These are phyloP conservation scores for Patella vulgata DNA, from an alignment of 1,140 invertebrate species.

Conservation along the genomic window DNA sequence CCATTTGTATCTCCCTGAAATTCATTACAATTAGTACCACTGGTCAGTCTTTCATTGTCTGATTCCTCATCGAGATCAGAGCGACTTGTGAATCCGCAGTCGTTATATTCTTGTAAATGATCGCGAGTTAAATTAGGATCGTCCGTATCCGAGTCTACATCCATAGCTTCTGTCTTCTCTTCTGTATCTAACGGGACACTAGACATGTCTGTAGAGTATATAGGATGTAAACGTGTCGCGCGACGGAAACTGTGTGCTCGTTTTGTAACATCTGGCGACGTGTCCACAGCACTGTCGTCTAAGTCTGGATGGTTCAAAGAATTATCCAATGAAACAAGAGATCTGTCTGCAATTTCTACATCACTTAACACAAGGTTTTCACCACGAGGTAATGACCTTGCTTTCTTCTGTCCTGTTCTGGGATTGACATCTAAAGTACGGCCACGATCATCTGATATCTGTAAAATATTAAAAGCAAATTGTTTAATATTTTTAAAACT, in stretches of 20 bases:
- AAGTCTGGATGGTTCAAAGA: background rate
- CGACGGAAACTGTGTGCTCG: conserved; percentile 42
- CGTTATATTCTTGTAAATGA: conserved; percentile 11
- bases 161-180: background rate
- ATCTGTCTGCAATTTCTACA: background rate
- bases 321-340: conserved; percentile 18
- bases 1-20: no score
- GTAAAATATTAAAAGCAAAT: no score
- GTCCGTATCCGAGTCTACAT: conserved; percentile 6
- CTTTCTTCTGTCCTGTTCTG: background rate
- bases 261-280: background rate
- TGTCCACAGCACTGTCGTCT: no score
- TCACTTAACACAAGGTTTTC: background rate
- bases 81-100: conserved; percentile 5
- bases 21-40: no score
- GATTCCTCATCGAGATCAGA: conserved; percentile 2
- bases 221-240: conserved; percentile 36
- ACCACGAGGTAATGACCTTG: background rate
- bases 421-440: background rate
- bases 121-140: conserved; percentile 12
- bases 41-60: background rate
- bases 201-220: conserved; percentile 28
- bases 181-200: background rate
- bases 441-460: background rate
- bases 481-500: no score